A percentile compares a stretch with the other conserved stretches of the same genome.
Evolutionary conservation across 2,888 invertebrate genomes (phyloP).

Genomic region (Noctua pronuba): DNA sequence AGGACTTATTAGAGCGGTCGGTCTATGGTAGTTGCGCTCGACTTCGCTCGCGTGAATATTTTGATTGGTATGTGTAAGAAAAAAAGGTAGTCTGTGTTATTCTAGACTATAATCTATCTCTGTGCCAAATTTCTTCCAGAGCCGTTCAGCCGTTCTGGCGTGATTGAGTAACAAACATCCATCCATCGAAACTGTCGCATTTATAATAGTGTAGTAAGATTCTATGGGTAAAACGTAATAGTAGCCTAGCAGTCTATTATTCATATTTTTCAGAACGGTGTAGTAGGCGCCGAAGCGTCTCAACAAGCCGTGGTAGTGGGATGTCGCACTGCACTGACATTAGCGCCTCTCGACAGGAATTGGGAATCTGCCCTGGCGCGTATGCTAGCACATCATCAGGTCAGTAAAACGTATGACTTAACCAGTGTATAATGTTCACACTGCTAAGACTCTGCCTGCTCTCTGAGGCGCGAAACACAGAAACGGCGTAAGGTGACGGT

Average conservation of each 20-base stretch:
- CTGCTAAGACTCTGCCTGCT: too few species aligned
- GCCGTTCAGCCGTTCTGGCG: neutral
- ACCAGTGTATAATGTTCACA: neutral
- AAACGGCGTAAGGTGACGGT: too few species aligned
- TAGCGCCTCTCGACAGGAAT: constrained; percentile 77
- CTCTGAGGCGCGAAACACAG: too few species aligned
- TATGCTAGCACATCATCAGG: constrained; percentile 86
- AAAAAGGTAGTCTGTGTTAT: too few species aligned
- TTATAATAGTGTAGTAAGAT: neutral
- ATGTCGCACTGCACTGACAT: constrained; percentile 79
- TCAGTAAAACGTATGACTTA: constrained; percentile 38
- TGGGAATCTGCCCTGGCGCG: constrained; percentile 84
- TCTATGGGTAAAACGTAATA: neutral
- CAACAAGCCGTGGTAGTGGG: constrained; percentile 82
- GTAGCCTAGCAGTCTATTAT: neutral
- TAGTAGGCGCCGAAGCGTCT: constrained; percentile 78
- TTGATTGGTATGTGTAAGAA: too few species aligned
- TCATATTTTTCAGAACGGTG: constrained; percentile 77
- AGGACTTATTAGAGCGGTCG: too few species aligned
- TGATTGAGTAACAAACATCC: neutral
- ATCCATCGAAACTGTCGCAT: neutral
- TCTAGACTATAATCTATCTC: too few species aligned
- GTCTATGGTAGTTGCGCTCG: too few species aligned
- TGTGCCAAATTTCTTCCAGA: neutral
- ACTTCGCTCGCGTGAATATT: too few species aligned